phyloP scores from a whole-genome alignment of 2,888 invertebrate species.

The Ophioninae sp. region DNA sequence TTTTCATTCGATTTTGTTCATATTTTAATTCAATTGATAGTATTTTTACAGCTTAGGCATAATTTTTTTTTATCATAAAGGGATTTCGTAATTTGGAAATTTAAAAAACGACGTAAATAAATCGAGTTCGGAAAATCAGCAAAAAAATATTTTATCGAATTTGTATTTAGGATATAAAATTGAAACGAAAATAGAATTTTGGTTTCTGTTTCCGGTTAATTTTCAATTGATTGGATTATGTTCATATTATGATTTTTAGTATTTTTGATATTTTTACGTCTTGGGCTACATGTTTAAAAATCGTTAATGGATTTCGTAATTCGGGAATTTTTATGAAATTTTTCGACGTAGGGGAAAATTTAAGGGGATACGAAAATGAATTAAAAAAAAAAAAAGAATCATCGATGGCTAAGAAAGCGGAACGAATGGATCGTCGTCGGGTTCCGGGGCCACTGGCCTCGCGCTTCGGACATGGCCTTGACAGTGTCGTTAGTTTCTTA shows the following conservation, averaged over 20 bases:
- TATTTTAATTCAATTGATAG: no score
- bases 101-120: background rate
- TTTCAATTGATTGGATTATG: background rate
- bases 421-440: slow-evolving; percentile 16
- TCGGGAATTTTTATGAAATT: background rate
- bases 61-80: background rate
- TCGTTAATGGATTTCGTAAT: background rate
- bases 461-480: slow-evolving; percentile 60
- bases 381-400: background rate
- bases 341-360: background rate
- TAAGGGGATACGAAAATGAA: background rate
- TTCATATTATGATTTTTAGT: background rate
- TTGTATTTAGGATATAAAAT: background rate
- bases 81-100: background rate
- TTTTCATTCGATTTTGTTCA: background rate
- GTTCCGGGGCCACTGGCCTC: slow-evolving; percentile 60
- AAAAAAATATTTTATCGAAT: background rate
- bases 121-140: background rate
- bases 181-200: background rate
- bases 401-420: slow-evolving; percentile 1
- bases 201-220: no score
- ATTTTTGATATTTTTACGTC: background rate
- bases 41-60: background rate
- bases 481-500: slow-evolving; percentile 48
- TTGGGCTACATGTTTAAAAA: background rate